phyloP scores from a whole-genome alignment of 1,140 invertebrate species.

The Drosophila mayri region DNA sequence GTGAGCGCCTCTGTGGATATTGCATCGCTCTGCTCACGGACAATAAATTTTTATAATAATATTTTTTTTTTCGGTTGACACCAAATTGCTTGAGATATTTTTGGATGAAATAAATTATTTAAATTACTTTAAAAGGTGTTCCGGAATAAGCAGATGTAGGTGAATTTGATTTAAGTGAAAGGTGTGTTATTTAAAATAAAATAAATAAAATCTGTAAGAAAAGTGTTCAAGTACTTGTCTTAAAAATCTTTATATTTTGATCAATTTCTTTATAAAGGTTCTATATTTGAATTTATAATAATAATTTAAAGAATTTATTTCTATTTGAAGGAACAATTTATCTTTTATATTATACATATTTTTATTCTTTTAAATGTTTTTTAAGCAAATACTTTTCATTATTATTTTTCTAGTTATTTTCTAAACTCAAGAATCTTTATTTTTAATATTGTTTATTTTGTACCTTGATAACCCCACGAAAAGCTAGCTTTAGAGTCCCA shows the following conservation, averaged over 20 bases:
- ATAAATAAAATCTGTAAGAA: not conserved
- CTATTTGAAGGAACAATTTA: too few species aligned
- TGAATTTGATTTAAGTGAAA: not conserved
- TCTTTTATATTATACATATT: too few species aligned
- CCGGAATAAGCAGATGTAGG: not conserved
- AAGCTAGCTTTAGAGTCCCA: not conserved
- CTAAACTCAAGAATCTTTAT: not conserved
- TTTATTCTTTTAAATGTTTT: too few species aligned
- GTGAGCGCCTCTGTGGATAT: slow-evolving; percentile 44
- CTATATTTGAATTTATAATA: too few species aligned
- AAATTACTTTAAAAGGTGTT: slow-evolving; percentile 7
- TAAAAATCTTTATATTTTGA: too few species aligned
- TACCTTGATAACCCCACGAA: not conserved
- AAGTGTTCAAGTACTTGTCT: not conserved
- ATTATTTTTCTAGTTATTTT: not conserved
- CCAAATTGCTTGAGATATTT: slow-evolving; percentile 36
- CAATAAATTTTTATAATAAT: slow-evolving; percentile 40
- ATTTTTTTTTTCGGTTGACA: slow-evolving; percentile 36
- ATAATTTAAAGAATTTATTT: too few species aligned
- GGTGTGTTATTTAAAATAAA: not conserved
- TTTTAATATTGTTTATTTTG: not conserved
- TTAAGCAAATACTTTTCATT: not conserved
- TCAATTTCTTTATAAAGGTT: too few species aligned
- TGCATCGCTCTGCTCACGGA: slow-evolving; percentile 30
- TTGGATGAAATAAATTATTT: slow-evolving; percentile 21